These are phyloP conservation scores for Daubentonia madagascariensis DNA, from an alignment of 2,113 vertebrate species.

Conservation along the genomic window DNA sequence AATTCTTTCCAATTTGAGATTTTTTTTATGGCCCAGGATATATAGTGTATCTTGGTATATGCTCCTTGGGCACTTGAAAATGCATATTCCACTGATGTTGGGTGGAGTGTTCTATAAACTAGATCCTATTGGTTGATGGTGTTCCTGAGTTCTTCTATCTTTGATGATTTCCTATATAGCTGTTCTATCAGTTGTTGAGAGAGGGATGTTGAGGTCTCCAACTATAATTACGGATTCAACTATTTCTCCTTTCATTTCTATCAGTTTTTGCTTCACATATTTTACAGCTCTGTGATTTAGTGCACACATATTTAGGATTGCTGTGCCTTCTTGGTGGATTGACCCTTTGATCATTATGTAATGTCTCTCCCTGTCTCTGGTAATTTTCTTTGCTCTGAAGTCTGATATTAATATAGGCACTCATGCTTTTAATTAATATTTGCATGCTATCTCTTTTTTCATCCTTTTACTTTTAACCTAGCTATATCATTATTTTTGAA, in stretches of 20 bases:
- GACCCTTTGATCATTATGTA: not conserved
- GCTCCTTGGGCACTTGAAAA: not conserved
- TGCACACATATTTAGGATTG: not conserved
- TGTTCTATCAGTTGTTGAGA: not conserved
- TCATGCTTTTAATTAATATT: not conserved
- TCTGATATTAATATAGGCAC: not conserved
- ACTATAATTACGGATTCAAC: not conserved
- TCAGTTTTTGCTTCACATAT: not conserved
- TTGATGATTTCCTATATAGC: not conserved
- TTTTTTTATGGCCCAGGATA: not conserved
- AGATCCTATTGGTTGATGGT: not conserved
- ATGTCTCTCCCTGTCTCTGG: not conserved
- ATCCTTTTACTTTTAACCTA: not conserved
- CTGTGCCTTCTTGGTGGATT: not conserved
- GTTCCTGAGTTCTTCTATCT: not conserved
- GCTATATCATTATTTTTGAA: not conserved
- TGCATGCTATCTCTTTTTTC: not conserved
- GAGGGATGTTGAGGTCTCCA: not conserved
- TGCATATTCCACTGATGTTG: not conserved
- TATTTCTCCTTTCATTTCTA: not conserved
- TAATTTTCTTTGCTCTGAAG: not conserved
- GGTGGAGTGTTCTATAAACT: not conserved
- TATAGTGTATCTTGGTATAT: not conserved
- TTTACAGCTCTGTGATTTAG: not conserved
- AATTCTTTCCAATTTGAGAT: not conserved